phyloP scores from a whole-genome alignment of 1,140 invertebrate species.

The Euura saliciscinereae region DNA sequence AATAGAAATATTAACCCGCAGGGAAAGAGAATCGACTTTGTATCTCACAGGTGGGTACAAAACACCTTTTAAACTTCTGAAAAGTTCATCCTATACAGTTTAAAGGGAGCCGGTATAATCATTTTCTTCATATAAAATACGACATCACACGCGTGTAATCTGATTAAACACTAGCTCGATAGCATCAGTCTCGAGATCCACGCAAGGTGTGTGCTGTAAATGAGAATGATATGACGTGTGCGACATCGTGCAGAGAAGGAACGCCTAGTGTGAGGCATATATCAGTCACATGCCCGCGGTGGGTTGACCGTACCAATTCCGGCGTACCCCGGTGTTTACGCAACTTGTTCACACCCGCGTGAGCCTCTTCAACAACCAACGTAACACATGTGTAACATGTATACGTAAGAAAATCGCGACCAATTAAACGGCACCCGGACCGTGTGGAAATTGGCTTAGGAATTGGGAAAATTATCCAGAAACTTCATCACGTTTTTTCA shows the following conservation, averaged over 20 bases:
- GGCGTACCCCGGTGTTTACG: background rate
- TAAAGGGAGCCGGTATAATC: no score
- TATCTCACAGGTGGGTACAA: no score
- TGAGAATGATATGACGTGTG: background rate
- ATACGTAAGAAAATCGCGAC: background rate
- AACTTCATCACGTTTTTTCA: no score
- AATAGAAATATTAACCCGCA: no score
- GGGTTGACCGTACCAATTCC: background rate
- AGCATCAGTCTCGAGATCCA: background rate
- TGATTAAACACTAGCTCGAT: no score
- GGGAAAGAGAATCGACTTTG: no score
- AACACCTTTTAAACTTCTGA: no score
- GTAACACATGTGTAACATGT: background rate
- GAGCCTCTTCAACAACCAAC: background rate
- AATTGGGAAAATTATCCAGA: no score
- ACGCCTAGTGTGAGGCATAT: background rate
- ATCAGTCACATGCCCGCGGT: background rate
- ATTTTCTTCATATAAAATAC: no score
- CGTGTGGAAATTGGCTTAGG: background rate
- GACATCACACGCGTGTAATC: no score
- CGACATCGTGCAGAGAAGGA: background rate
- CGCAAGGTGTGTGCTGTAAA: background rate
- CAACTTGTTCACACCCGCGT: background rate
- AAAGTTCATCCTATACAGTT: no score
- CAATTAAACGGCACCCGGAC: background rate